phyloP scores from a whole-genome alignment of 2,888 invertebrate species.

The Alentia gelatinosa region DNA sequence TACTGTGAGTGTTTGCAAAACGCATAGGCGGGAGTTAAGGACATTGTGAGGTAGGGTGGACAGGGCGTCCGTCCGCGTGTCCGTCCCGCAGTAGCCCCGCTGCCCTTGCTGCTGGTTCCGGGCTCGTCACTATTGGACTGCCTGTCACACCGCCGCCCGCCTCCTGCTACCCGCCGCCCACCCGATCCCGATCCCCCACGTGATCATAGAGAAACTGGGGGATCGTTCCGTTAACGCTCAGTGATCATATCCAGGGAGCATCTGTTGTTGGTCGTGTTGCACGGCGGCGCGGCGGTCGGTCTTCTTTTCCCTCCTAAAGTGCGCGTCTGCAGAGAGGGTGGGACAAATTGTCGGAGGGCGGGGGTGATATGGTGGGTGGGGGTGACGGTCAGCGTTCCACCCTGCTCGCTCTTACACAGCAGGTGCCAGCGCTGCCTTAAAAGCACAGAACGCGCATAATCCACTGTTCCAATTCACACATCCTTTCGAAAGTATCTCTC shows the following conservation, averaged over 20 bases:
- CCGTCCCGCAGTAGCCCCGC: background rate
- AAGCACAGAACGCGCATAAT: background rate
- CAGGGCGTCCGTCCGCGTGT: too few species aligned
- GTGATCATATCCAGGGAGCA: slow-evolving; percentile 22
- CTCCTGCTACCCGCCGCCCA: background rate
- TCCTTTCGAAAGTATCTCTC: background rate
- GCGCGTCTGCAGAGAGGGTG: background rate
- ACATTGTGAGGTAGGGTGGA: background rate
- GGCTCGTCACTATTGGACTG: background rate
- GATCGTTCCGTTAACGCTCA: background rate
- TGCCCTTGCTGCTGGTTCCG: background rate
- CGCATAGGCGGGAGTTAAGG: background rate
- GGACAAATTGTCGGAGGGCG: too few species aligned
- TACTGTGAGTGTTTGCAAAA: background rate
- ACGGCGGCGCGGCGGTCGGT: background rate
- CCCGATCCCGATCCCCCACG: background rate
- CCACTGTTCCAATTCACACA: too few species aligned
- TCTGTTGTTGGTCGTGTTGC: background rate
- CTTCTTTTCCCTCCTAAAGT: background rate
- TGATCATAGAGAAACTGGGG: slow-evolving; percentile 20
- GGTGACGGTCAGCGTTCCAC: background rate
- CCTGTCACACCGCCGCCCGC: background rate
- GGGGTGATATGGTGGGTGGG: too few species aligned
- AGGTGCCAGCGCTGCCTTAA: background rate
- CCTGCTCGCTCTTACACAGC: background rate